Evolutionary conservation across 2,888 invertebrate species (phyloP).

Genomic region (Acronicta leporina): DNA sequence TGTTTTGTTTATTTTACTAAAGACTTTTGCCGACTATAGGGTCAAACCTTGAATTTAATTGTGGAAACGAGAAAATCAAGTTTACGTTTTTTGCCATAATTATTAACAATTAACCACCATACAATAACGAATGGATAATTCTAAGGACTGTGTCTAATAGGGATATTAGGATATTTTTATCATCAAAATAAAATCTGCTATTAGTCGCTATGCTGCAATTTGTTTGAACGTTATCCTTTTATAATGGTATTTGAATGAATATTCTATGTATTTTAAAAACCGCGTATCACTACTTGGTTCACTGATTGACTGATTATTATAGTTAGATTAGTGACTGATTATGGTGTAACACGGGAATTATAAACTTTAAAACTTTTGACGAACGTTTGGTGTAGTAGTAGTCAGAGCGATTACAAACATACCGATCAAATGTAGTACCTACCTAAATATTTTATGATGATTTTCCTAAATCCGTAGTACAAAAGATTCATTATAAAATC

Average conservation of each 20-base stretch:
- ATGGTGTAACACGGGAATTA: too few relatives aligned
- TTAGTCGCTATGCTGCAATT: slow-evolving; percentile 8
- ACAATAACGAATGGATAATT: slow-evolving; percentile 56
- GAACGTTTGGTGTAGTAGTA: too few relatives aligned
- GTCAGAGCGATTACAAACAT: too few relatives aligned
- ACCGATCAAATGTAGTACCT: too few relatives aligned
- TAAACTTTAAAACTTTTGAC: too few relatives aligned
- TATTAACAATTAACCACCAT: slow-evolving; percentile 47
- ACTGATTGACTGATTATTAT: too few relatives aligned
- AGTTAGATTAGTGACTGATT: too few relatives aligned
- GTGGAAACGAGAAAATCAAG: slow-evolving; percentile 46
- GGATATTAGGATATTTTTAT: slow-evolving; percentile 48
- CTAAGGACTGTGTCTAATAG: slow-evolving; percentile 50
- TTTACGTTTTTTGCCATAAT: slow-evolving; percentile 45
- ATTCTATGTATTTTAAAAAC: slow-evolving; percentile 7
- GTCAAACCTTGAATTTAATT: slow-evolving; percentile 49
- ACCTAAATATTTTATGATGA: too few relatives aligned
- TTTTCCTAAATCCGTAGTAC: too few relatives aligned
- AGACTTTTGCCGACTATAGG: slow-evolving; percentile 39
- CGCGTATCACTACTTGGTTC: too few relatives aligned
- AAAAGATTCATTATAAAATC: too few relatives aligned
- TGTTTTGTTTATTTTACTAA: slow-evolving; percentile 41
- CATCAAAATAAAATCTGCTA: slow-evolving; percentile 21
- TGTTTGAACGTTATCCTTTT: slow-evolving; percentile 16
- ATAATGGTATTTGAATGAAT: not conserved